Percentiles rank a stretch among this genome's conserved stretches.
These are phyloP conservation scores for Phorcus lineatus DNA, from an alignment of 2,888 invertebrate species.

Conservation along the genomic window DNA sequence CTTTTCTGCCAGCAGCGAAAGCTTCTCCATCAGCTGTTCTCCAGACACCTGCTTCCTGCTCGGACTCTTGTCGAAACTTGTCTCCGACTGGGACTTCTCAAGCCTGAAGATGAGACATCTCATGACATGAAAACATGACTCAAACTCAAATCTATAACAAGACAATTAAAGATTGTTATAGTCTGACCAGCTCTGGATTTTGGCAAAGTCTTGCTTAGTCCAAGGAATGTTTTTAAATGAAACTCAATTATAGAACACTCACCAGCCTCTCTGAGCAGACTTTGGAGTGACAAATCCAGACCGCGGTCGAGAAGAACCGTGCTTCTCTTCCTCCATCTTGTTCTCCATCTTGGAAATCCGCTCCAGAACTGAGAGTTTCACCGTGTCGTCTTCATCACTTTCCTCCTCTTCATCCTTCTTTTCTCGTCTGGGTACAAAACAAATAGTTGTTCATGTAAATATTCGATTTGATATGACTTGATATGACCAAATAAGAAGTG, in stretches of 20 bases:
- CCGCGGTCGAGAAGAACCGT: constrained; percentile 54
- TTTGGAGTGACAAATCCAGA: constrained; percentile 66
- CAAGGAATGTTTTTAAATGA: no score
- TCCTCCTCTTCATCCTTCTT: constrained; percentile 39
- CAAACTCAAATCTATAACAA: no score
- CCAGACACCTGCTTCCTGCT: constrained; percentile 48
- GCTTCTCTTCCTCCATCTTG: constrained; percentile 81
- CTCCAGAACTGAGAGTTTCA: constrained; percentile 59
- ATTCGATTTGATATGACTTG: no score
- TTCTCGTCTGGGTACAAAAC: constrained; percentile 5
- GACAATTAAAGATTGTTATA: no score
- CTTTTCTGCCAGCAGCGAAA: constrained; percentile 57
- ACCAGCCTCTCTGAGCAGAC: constrained; percentile 50
- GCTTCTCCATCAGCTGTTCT: constrained; percentile 62
- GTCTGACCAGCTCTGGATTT: no score
- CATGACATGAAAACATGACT: no score
- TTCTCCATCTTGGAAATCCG: constrained; percentile 84
- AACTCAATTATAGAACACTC: constrained; percentile 21
- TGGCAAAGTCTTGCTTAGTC: background rate
- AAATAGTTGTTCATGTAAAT: no score
- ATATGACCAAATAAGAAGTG: no score
- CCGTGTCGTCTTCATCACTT: constrained; percentile 26
- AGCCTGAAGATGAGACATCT: constrained; percentile 44
- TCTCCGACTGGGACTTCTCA: constrained; percentile 51
- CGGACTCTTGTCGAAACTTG: constrained; percentile 26